phyloP scores from a whole-genome alignment of 2,797 vertebrate species.

The Tenualosa ilisha region DNA sequence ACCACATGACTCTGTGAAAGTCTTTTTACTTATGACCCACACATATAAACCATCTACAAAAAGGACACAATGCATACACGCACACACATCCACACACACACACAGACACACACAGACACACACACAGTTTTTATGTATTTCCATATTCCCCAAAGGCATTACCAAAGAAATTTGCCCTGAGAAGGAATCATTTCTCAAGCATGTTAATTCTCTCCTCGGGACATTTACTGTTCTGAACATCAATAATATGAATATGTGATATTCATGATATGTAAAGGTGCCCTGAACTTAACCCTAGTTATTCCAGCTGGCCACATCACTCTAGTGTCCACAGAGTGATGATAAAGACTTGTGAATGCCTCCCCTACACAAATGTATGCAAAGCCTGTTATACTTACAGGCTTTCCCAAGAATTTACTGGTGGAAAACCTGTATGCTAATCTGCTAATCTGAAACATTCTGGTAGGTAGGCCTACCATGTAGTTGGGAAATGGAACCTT shows the following conservation, averaged over 20 bases:
- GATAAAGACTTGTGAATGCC: not conserved
- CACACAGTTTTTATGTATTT: not conserved
- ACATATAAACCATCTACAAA: not conserved
- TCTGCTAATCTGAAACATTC: too few species aligned
- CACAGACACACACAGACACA: not conserved
- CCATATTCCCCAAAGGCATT: not conserved
- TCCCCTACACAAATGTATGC: not conserved
- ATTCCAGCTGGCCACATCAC: not conserved
- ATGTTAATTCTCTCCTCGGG: not conserved
- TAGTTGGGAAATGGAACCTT: too few species aligned
- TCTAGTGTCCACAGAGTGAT: not conserved
- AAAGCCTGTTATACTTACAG: too few species aligned
- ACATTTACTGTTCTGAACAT: not conserved
- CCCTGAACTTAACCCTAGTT: conserved; percentile 42
- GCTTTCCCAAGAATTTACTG: not conserved
- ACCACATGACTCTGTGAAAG: not conserved
- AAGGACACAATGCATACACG: not conserved
- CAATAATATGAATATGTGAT: conserved; percentile 43
- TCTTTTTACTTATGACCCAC: not conserved
- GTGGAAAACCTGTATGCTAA: too few species aligned
- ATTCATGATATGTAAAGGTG: conserved; percentile 50
- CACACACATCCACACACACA: not conserved
- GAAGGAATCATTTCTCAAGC: not conserved
- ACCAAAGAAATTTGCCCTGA: not conserved
- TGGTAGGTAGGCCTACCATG: not conserved